These are phyloP conservation scores for Pseudolaguvia tuberculata DNA, from an alignment of 2,113 vertebrate genomes.

Conservation along the genomic window DNA sequence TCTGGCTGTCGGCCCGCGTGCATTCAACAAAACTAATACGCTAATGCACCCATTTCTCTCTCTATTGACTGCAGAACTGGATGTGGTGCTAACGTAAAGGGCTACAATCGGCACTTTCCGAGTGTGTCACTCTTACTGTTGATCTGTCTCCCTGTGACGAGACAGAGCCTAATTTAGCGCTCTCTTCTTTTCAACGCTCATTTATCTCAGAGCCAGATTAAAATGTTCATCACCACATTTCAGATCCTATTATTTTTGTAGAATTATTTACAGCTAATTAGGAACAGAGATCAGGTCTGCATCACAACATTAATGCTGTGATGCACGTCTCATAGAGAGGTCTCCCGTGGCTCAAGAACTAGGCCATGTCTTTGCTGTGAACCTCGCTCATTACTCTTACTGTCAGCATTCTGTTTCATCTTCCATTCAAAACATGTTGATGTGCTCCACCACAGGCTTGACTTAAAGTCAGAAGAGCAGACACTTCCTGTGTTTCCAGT, in stretches of 20 bases:
- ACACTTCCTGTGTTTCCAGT: neutral
- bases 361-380: conserved; percentile 51
- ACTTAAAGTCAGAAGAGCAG: conserved; percentile 21
- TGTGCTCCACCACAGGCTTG: conserved; percentile 15
- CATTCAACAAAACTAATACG: conserved; percentile 8
- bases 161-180: neutral
- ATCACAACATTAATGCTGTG: conserved; percentile 13
- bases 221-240: conserved; percentile 6
- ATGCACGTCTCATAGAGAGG: conserved; percentile 33
- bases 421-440: conserved; percentile 40
- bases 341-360: conserved; percentile 46
- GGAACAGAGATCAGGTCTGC: neutral
- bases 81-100: conserved; percentile 9
- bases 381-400: conserved; percentile 39
- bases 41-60: conserved; percentile 33
- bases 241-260: conserved; percentile 6
- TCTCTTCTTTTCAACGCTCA: neutral
- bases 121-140: neutral
- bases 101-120: neutral
- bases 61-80: conserved; percentile 12
- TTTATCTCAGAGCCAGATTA: conserved; percentile 6
- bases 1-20: conserved; percentile 32
- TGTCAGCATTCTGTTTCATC: conserved; percentile 29
- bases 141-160: neutral
- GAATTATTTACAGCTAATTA: conserved; percentile 28